Evolutionary conservation across 2,797 vertebrate species (phyloP), one percentile per base, ranked within the genome.

Genomic region (Danionella dracula): DNA sequence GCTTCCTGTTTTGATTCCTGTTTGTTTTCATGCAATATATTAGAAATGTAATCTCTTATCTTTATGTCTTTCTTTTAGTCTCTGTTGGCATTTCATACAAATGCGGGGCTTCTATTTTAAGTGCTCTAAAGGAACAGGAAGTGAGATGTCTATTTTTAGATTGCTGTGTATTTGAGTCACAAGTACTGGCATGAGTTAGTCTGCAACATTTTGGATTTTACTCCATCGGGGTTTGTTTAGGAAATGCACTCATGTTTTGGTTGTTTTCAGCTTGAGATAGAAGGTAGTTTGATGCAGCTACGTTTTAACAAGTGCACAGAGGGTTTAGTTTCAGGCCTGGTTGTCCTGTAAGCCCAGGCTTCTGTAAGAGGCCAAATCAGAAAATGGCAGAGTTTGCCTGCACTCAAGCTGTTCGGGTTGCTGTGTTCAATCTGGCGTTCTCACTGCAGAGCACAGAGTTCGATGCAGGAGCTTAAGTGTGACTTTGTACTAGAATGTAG

Each of bases 121-220:
- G 80, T 86, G 81, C 80, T 82, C 85, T 85, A 87, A 88, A 81
- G 84, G 83, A 82, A 81, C 81, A 80, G 77, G 80, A 74, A 85
- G 87, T 82, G 72, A 76, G 32, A 45, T 42, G 17, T 79, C 81
- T 86, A 88, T 89, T 88, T 90, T 88, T 86, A 86, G 82, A 37
- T 57, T 40, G 45, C 54, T 65, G 62, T 65, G 61, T 54, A 19
- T 54, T 35, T 9, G 32, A 11, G 32, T 11, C 23, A 27, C 3
- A 27, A 27, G 23, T 27, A 6, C 23, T 27, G 3, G 23, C 3
- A 6, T 27, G 23, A 27, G 6, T 27, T 3, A 27, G 6, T 27
- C 6, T n/a, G n/a, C n/a, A 27, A 6, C 6, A 27, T 27, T 27
- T 27, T 27, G 15, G 31, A 20, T 34, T 44, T 59, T 4, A 23